These are phyloP conservation scores for Cremastinae sp. DNA, from an alignment of 2,888 invertebrate species.

Conservation along the genomic window DNA sequence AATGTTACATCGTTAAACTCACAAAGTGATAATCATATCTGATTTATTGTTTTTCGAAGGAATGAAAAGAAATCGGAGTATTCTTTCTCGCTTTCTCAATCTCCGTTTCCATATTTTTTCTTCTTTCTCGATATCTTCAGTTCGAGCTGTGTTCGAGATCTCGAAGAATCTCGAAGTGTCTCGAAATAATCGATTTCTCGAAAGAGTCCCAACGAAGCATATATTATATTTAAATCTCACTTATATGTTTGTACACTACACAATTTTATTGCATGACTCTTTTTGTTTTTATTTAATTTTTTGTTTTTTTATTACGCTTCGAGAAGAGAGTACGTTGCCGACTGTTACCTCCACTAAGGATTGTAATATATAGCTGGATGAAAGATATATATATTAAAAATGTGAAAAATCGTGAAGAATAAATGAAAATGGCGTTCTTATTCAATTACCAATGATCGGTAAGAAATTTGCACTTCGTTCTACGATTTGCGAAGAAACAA, in stretches of 20 bases:
- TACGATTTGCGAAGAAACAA: no score
- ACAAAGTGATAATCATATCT: conserved; percentile 63
- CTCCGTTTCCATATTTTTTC: conserved; percentile 35
- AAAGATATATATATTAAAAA: conserved; percentile 8
- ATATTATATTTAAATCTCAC: no score
- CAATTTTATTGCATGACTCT: no score
- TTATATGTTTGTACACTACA: no score
- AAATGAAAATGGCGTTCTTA: neutral
- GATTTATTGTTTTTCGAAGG: conserved; percentile 61
- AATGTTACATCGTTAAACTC: conserved; percentile 54
- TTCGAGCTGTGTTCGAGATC: neutral
- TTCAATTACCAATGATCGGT: no score
- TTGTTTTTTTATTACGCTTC: conserved; percentile 43
- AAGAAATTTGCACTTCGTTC: no score
- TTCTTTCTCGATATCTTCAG: neutral
- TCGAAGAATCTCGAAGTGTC: neutral
- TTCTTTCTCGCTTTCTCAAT: no score
- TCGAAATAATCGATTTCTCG: no score
- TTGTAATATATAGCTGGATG: conserved; percentile 53
- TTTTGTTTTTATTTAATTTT: no score
- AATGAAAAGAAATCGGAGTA: conserved; percentile 55
- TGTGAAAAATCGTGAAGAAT: neutral
- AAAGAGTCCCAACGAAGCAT: no score
- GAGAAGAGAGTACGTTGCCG: conserved; percentile 48
- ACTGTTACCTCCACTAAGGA: conserved; percentile 60